Conservation (phyloP, 2,113 vertebrate species). For the Aramus guarauna region DNA sequence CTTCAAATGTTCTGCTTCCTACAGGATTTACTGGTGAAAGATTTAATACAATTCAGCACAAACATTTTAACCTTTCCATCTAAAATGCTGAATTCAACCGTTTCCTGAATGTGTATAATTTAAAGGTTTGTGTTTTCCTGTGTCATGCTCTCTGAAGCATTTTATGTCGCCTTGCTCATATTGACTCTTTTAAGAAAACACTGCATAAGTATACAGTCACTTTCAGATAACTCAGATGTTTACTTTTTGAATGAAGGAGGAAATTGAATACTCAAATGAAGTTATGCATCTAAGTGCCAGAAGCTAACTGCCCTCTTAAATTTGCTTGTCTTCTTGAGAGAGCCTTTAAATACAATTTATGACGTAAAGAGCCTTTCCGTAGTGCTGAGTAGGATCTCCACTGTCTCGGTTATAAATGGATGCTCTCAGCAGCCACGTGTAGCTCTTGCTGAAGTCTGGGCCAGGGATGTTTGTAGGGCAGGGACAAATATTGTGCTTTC, state of each 20-base stretch:
- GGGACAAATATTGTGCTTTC: neutral
- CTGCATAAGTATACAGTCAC: slow-evolving; percentile 23
- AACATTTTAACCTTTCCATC: slow-evolving; percentile 66
- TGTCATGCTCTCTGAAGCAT: slow-evolving; percentile 68
- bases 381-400: slow-evolving; percentile 18
- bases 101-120: slow-evolving; percentile 75
- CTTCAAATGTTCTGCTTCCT: slow-evolving; percentile 61
- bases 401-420: neutral
- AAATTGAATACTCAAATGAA: slow-evolving; percentile 68
- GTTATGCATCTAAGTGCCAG: slow-evolving; percentile 40
- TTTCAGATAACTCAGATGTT: slow-evolving; percentile 67
- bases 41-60: slow-evolving; percentile 67
- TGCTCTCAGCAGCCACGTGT: neutral
- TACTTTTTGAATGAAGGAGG: slow-evolving; percentile 71
- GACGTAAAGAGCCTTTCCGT: neutral
- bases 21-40: slow-evolving; percentile 67
- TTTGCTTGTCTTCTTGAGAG: slow-evolving; percentile 34
- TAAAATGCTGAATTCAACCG: slow-evolving; percentile 22
- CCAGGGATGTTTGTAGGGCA: neutral
- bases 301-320: slow-evolving; percentile 61
- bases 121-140: slow-evolving; percentile 69
- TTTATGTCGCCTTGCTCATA: slow-evolving; percentile 54
- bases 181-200: slow-evolving; percentile 69
- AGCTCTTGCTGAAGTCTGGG: neutral
- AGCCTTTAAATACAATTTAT: slow-evolving; percentile 48